Percentiles rank a stretch among this genome's conserved stretches.
phyloP scores from a whole-genome alignment of 2,797 vertebrate genomes.

The Amblyraja radiata region DNA sequence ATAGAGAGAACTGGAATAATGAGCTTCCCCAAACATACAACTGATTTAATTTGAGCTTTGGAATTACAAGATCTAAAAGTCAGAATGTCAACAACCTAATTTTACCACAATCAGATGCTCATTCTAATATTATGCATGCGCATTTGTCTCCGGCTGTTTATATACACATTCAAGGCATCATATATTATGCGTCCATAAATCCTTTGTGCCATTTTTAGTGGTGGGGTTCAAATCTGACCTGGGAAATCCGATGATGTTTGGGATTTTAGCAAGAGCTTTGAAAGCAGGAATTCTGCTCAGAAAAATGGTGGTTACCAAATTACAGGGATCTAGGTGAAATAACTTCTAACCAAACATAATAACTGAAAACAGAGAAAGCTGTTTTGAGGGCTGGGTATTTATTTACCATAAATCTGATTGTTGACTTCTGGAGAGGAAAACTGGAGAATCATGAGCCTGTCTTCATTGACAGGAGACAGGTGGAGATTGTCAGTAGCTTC shows the following conservation, averaged over 20 bases:
- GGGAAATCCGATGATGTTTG: neutral
- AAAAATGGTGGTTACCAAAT: neutral
- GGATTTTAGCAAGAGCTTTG: neutral
- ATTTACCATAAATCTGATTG: neutral
- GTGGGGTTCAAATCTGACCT: neutral
- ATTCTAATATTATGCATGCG: neutral
- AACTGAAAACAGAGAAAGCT: neutral
- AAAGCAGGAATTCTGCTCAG: neutral
- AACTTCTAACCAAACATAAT: neutral
- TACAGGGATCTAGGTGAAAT: neutral
- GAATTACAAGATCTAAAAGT: neutral
- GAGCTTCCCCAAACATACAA: neutral
- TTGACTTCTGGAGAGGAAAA: too few relatives aligned
- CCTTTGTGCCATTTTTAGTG: neutral
- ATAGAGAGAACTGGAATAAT: slow-evolving; percentile 25
- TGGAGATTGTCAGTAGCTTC: too few relatives aligned
- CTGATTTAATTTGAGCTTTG: slow-evolving; percentile 9
- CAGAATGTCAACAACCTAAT: neutral
- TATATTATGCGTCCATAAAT: neutral
- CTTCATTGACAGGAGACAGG: too few relatives aligned
- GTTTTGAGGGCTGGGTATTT: neutral
- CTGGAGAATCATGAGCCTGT: too few relatives aligned
- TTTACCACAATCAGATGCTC: neutral
- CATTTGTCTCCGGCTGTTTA: neutral
- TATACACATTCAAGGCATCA: neutral